Percentiles rank a stretch among this genome's conserved stretches.
Evolutionary conservation across 2,888 invertebrate genomes (phyloP).

Genomic region (Acleris cristana): DNA sequence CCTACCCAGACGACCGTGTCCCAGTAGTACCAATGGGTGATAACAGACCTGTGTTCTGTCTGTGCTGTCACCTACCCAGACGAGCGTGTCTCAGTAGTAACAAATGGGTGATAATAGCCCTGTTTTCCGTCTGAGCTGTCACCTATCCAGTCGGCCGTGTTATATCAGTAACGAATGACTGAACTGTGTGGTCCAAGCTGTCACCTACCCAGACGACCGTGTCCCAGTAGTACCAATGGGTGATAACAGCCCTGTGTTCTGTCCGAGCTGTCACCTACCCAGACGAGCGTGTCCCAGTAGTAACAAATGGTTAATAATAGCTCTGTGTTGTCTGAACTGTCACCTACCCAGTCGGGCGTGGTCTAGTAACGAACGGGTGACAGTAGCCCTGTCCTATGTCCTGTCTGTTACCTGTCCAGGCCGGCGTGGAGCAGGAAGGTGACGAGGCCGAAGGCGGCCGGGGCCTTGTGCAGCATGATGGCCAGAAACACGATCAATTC

Average conservation of each 20-base stretch:
- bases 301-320: too few relatives aligned
- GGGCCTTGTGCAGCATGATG: constrained; percentile 99
- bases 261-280: constrained; percentile 65
- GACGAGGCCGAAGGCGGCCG: constrained; percentile 98
- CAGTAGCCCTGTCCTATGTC: not conserved
- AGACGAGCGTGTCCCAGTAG: too few relatives aligned
- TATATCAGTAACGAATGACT: too few relatives aligned
- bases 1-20: too few relatives aligned
- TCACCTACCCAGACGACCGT: constrained; percentile 64
- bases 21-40: not conserved
- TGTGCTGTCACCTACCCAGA: constrained; percentile 65
- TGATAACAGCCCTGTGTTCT: too few relatives aligned
- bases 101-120: not conserved
- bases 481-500: constrained; percentile 99
- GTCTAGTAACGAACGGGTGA: constrained; percentile 1
- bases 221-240: too few relatives aligned
- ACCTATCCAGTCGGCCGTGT: constrained; percentile 77
- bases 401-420: constrained; percentile 87
- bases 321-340: too few relatives aligned
- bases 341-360: constrained; percentile 94
- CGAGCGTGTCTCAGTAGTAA: too few relatives aligned
- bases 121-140: not conserved
- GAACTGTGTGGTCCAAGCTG: too few relatives aligned
- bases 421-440: constrained; percentile 98
- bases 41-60: not conserved